phyloP scores from a whole-genome alignment of 2,113 vertebrate species.

The Larimichthys polyactis region DNA sequence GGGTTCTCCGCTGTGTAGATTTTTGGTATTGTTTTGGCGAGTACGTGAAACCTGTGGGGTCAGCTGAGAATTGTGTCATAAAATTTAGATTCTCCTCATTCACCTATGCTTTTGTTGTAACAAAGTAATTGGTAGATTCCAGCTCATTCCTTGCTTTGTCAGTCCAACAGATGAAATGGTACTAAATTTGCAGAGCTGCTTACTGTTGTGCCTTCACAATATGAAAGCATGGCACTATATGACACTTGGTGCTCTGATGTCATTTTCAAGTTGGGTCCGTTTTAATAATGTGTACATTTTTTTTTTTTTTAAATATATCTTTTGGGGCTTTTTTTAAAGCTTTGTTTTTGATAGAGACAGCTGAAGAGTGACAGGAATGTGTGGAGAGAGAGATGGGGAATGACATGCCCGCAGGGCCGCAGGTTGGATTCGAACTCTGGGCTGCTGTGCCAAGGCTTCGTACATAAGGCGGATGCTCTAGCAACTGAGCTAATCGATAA shows the following conservation, averaged over 20 bases:
- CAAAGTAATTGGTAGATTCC: neutral
- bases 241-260: neutral
- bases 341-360: no score
- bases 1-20: neutral
- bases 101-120: neutral
- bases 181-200: no score
- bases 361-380: no score
- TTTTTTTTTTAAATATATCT: no score
- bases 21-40: neutral
- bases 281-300: neutral
- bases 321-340: no score
- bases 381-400: no score
- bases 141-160: neutral
- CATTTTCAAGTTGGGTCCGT: neutral
- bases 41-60: neutral
- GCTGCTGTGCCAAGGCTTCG: no score
- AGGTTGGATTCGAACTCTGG: no score
- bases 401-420: no score
- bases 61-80: neutral
- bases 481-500: no score
- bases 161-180: no score
- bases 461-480: no score
- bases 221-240: neutral
- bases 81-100: neutral
- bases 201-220: neutral